These are phyloP conservation scores for Agrochola lota DNA, from an alignment of 2,888 invertebrate genomes.

Conservation along the genomic window DNA sequence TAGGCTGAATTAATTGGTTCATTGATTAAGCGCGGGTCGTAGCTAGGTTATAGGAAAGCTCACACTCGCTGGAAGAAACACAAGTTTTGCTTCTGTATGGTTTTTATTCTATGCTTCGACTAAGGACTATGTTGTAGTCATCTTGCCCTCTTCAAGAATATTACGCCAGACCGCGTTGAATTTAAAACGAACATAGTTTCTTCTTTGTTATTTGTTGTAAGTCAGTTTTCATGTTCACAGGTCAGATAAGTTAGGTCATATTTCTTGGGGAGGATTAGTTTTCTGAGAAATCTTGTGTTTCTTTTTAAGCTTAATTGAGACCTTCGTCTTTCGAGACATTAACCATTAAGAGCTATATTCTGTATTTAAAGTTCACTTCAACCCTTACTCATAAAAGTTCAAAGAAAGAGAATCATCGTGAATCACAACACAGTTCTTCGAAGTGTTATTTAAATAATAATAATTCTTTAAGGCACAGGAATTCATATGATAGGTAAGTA, in stretches of 20 bases:
- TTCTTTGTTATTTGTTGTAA: constrained; percentile 30
- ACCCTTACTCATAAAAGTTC: not conserved
- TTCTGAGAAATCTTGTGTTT: not conserved
- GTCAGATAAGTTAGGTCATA: constrained; percentile 12
- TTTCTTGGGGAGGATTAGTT: constrained; percentile 17
- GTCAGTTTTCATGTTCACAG: constrained; percentile 38
- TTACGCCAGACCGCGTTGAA: constrained; percentile 29
- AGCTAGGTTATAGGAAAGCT: not conserved
- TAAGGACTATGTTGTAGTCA: constrained; percentile 4
- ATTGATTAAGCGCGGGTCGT: not conserved
- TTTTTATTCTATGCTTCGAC: constrained; percentile 3
- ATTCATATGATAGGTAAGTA: not conserved
- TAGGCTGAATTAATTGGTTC: not conserved
- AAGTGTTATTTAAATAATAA: not conserved
- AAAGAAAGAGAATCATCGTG: not conserved
- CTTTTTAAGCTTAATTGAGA: not conserved
- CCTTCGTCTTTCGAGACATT: not conserved
- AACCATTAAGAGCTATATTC: not conserved
- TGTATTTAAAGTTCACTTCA: not conserved
- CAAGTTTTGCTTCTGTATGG: not conserved
- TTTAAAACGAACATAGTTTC: constrained; percentile 36
- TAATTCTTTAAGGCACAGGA: not conserved
- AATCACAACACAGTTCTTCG: not conserved
- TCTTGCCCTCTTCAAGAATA: constrained; percentile 28
- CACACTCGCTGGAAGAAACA: not conserved